Evolutionary conservation across 2,888 invertebrate species (phyloP).

Genomic region (Drosophila recens): DNA sequence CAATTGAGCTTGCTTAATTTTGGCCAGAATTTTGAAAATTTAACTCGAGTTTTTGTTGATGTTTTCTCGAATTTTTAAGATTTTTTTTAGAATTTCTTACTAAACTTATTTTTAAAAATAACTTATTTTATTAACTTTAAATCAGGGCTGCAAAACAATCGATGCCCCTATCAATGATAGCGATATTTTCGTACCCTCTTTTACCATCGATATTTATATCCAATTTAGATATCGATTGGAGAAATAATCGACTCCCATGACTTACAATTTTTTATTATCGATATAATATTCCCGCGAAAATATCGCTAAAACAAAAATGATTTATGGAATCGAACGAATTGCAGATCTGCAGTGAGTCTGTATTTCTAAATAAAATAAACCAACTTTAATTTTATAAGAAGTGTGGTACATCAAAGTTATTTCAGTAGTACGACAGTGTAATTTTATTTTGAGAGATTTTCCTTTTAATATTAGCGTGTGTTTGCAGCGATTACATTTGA

Average conservation of each 20-base stretch:
- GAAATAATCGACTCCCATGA: background rate
- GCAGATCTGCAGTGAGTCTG: too few species aligned
- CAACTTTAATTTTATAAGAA: background rate
- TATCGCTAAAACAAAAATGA: background rate
- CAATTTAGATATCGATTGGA: background rate
- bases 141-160: background rate
- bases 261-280: background rate
- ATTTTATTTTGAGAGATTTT: slow-evolving; percentile 13
- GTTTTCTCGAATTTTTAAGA: too few species aligned
- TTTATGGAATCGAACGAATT: background rate
- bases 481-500: slow-evolving; percentile 8
- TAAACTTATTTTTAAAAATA: too few species aligned
- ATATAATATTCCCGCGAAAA: background rate
- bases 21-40: too few species aligned
- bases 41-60: too few species aligned
- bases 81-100: too few species aligned
- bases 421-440: background rate
- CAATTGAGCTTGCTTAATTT: too few species aligned
- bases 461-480: background rate
- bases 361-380: too few species aligned
- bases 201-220: background rate
- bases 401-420: background rate
- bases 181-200: background rate
- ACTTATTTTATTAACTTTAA: background rate
- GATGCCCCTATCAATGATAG: background rate